Percentiles rank a stretch among this genome's conserved stretches.
Evolutionary conservation across 2,888 invertebrate genomes (phyloP).

Genomic region (Amphipyra berbera): DNA sequence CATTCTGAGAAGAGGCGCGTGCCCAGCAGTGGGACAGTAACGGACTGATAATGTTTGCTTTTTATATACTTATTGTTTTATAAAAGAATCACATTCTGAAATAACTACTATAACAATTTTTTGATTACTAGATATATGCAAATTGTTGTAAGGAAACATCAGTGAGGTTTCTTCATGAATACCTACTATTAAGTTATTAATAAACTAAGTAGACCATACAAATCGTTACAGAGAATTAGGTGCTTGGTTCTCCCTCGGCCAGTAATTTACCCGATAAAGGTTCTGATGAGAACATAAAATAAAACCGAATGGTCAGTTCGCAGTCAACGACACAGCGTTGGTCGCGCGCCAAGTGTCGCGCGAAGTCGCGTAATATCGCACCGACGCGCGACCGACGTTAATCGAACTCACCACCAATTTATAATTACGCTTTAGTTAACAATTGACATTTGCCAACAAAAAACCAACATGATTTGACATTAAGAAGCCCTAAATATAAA

Average conservation of each 20-base stretch:
- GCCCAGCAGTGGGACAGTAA: too few relatives aligned
- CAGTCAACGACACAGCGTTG: constrained; percentile 81
- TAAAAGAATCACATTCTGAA: not conserved
- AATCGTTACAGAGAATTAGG: constrained; percentile 46
- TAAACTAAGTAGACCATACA: constrained; percentile 18
- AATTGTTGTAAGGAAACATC: too few relatives aligned
- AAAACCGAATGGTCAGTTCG: constrained; percentile 81
- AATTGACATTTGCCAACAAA: constrained; percentile 62
- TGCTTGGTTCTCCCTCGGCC: constrained; percentile 42
- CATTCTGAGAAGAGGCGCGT: too few relatives aligned
- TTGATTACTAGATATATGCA: too few relatives aligned
- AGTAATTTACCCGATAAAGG: constrained; percentile 77
- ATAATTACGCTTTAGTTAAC: constrained; percentile 61
- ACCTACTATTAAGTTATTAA: constrained; percentile 24
- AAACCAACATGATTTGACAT: constrained; percentile 47
- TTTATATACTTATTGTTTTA: too few relatives aligned
- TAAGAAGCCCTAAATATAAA: constrained; percentile 38
- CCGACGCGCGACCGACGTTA: constrained; percentile 47
- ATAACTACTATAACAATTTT: too few relatives aligned
- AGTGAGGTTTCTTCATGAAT: not conserved
- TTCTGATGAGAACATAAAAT: constrained; percentile 86
- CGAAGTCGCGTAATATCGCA: constrained; percentile 59
- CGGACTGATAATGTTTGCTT: too few relatives aligned
- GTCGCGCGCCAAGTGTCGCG: constrained; percentile 81
- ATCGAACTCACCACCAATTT: constrained; percentile 63